Percentiles rank a stretch among this genome's conserved stretches.
Evolutionary conservation across 2,797 vertebrate genomes (phyloP).

Genomic region (Propithecus deckenii): DNA sequence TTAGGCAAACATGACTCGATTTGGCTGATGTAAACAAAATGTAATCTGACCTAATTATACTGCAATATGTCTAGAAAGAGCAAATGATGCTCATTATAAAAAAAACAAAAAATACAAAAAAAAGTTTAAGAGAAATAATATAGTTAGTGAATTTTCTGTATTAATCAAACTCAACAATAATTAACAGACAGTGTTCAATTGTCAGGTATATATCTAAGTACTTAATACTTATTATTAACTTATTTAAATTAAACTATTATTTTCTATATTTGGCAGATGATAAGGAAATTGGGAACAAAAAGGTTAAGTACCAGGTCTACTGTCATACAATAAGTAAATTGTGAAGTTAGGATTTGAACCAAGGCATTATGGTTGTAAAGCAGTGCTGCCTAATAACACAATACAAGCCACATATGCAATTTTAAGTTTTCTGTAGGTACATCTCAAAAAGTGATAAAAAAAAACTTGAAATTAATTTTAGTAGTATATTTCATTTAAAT

Average conservation of each 20-base stretch:
- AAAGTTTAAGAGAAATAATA: neutral
- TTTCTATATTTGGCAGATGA: neutral
- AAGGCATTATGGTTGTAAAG: rapidly evolving
- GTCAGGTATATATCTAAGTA: neutral
- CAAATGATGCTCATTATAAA: neutral
- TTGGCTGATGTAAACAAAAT: slow-evolving; percentile 68
- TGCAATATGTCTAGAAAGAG: neutral
- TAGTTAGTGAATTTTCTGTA: neutral
- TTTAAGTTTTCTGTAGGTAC: neutral
- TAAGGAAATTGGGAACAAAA: neutral
- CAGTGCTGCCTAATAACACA: neutral
- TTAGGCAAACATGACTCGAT: neutral
- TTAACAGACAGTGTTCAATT: neutral
- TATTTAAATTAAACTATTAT: neutral
- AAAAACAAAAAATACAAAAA: neutral
- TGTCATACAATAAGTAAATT: neutral
- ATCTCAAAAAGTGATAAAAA: neutral
- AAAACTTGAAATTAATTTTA: neutral
- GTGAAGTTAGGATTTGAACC: neutral
- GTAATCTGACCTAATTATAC: slow-evolving; percentile 35
- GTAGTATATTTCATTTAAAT: neutral
- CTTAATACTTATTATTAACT: neutral
- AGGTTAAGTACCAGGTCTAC: neutral
- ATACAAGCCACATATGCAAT: neutral
- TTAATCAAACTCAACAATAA: neutral